Base-by-base conservation (phyloP, 2,888 invertebrate species). In the Perizoma flavofasciatum region DNA sequence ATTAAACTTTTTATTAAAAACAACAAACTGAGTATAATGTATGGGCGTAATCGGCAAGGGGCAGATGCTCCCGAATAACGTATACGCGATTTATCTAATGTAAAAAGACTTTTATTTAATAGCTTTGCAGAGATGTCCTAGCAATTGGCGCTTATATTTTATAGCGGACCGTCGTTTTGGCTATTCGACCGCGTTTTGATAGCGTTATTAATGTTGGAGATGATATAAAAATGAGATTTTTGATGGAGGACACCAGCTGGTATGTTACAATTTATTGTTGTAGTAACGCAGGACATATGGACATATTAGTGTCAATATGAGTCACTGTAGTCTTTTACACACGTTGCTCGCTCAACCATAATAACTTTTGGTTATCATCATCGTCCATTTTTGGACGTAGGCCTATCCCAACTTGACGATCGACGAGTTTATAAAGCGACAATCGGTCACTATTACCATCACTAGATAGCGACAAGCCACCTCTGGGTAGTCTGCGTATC, bases 1-100 rank as follows among this genome's bases (percentile, higher is more conserved):
- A 91, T 91, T 91, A 90, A 91, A 91, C 90, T 91, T 91, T 91
- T 91, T 91, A 91, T 90, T 91, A 91, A 91, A 90, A 90, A 91
- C 90, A 91, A 90, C 90, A 91, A 90, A 90, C 90, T 86, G 88
- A 83, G 90, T 85, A 90, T 90, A 91, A 91, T 90, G 90, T 90
- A 89, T 88, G 84, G 86, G 79, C 83, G 88, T 89, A 89, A 90
- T 90, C 89, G 88, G 86, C 83, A 85, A 83, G 89, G 89, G 89
- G 90, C 91, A 92, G 89, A 91, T 92, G 90, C 86, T 88, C 82
- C 88, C 87, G 83, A 89, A 89, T 88, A 88, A 88, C 90, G 86
- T 78, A 73, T 78, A 73, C 74, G 82, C 90, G 87, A 91, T 92
- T 91, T 90, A 89, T 92, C 90, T 91, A 91, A 92, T 89, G 89